phyloP scores from a whole-genome alignment of 2,888 invertebrate genomes.

The Cataglyphis albicans region DNA sequence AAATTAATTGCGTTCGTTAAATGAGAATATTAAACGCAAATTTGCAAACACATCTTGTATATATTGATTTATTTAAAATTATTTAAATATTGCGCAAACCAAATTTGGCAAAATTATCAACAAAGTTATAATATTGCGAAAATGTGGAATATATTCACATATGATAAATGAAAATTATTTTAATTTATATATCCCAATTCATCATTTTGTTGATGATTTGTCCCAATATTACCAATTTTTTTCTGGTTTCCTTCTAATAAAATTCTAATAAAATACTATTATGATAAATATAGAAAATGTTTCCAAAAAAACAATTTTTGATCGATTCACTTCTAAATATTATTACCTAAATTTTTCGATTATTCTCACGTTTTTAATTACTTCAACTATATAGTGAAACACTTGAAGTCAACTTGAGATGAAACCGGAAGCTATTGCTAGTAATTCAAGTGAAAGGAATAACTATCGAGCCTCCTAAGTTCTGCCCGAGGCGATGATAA shows the following conservation, averaged over 20 bases:
- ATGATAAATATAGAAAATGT: neutral
- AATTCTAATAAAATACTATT: constrained; percentile 3
- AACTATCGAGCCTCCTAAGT: constrained; percentile 65
- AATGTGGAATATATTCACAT: neutral
- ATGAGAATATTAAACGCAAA: neutral
- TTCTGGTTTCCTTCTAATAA: neutral
- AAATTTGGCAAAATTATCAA: neutral
- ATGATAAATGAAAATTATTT: neutral
- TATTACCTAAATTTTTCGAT: constrained; percentile 31
- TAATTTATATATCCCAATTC: neutral
- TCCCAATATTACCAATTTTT: neutral
- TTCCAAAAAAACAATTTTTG: constrained; percentile 10
- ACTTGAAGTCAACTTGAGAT: constrained; percentile 51
- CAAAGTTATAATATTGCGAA: neutral
- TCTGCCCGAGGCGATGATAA: constrained; percentile 64
- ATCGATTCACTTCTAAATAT: neutral
- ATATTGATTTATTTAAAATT: constrained; percentile 13
- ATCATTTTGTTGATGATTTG: neutral
- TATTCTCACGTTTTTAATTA: constrained; percentile 46
- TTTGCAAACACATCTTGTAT: neutral
- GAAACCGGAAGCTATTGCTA: constrained; percentile 67
- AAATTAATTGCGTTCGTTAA: neutral
- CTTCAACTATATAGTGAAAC: constrained; percentile 38
- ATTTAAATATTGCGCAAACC: constrained; percentile 11
- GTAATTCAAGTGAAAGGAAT: constrained; percentile 67